phyloP scores from a whole-genome alignment of 1,140 invertebrate genomes.

The Cyphomyrmex costatus region DNA sequence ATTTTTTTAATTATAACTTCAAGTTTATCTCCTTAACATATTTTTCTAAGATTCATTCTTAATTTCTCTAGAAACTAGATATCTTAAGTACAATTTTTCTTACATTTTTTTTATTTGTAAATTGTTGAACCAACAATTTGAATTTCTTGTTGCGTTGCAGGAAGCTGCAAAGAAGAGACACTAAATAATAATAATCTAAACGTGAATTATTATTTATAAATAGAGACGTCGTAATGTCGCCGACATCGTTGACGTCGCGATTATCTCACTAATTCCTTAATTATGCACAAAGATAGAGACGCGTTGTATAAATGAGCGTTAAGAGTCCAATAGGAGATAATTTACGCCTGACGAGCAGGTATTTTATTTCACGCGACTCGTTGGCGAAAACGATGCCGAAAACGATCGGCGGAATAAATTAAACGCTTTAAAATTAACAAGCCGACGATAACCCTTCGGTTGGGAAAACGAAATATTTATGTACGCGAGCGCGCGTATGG shows the following conservation, averaged over 20 bases:
- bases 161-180: not conserved
- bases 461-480: conserved; percentile 69
- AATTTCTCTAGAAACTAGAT: not conserved
- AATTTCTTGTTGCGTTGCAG: not conserved
- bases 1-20: not conserved
- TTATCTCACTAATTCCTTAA: conserved; percentile 33
- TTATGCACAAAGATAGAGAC: conserved; percentile 49
- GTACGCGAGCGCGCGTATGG: conserved; percentile 1
- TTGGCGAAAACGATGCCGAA: conserved; percentile 7
- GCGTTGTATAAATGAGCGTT: conserved; percentile 58
- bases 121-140: not conserved
- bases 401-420: conserved; percentile 66
- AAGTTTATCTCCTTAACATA: not conserved
- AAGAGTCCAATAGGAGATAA: conserved; percentile 64
- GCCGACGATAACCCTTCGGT: conserved; percentile 69
- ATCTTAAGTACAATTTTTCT: not conserved
- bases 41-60: not conserved
- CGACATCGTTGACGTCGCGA: not conserved
- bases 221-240: conserved; percentile 18
- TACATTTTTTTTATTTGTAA: not conserved
- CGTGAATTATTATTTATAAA: conserved; percentile 40
- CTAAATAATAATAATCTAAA: conserved; percentile 36
- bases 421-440: conserved; percentile 69
- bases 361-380: conserved; percentile 62
- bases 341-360: conserved; percentile 23